Conservation (phyloP, 2,888 invertebrate species). For the Lobophora halterata region DNA sequence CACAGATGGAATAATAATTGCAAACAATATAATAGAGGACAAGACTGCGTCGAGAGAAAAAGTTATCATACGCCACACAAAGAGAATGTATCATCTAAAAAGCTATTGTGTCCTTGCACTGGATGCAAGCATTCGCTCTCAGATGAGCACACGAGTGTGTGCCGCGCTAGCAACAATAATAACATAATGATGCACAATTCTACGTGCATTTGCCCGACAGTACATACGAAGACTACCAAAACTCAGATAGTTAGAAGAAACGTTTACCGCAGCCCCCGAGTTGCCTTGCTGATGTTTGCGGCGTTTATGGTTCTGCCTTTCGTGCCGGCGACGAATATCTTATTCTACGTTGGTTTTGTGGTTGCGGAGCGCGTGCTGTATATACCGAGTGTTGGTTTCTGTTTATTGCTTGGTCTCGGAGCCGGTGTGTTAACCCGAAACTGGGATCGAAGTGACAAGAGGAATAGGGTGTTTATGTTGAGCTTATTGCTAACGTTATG, state of each 20-base stretch:
- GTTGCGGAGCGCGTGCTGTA: constrained; percentile 98
- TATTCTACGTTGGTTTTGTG: constrained; percentile 99
- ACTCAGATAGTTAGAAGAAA: constrained; percentile 49
- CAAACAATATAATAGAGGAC: constrained; percentile 64
- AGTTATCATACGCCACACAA: constrained; percentile 61
- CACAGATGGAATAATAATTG: constrained; percentile 70
- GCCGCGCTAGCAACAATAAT: constrained; percentile 87
- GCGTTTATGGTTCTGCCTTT: constrained; percentile 94
- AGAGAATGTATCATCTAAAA: constrained; percentile 63
- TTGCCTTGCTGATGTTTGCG: constrained; percentile 81
- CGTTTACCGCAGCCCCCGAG: constrained; percentile 64
- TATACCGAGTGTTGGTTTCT: constrained; percentile 97
- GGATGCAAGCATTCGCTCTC: constrained; percentile 85
- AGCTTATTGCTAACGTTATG: constrained; percentile 82
- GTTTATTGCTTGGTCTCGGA: constrained; percentile 91
- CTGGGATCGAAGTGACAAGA: constrained; percentile 67
- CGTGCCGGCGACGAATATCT: constrained; percentile 96
- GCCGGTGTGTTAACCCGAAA: constrained; percentile 71
- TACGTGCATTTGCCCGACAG: constrained; percentile 65
- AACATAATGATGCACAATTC: constrained; percentile 81
- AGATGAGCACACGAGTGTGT: constrained; percentile 85
- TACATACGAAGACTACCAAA: constrained; percentile 55
- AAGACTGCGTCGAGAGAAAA: constrained; percentile 67
- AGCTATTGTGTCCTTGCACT: constrained; percentile 79
- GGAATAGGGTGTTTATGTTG: constrained; percentile 66